A percentile compares a stretch with the other conserved stretches of the same genome.
Evolutionary conservation across 1,140 invertebrate species (phyloP).

Genomic region (Heliconius congener): DNA sequence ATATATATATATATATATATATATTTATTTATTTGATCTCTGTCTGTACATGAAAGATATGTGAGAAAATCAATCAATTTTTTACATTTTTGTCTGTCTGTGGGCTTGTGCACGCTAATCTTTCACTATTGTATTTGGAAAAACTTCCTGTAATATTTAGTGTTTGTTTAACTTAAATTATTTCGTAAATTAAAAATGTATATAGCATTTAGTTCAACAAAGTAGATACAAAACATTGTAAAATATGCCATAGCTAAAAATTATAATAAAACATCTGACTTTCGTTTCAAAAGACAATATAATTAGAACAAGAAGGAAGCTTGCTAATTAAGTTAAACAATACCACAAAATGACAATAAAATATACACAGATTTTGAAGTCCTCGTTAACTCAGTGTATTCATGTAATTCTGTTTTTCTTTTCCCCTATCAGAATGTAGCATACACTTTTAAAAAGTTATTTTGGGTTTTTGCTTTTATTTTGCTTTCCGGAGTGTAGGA

Average conservation of each 20-base stretch:
- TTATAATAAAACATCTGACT: neutral
- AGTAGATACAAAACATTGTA: neutral
- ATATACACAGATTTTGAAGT: neutral
- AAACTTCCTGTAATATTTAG: too few relatives aligned
- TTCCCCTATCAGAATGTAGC: conserved; percentile 7
- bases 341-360: conserved; percentile 10
- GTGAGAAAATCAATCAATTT: too few relatives aligned
- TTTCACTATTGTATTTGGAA: too few relatives aligned
- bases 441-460: conserved; percentile 16
- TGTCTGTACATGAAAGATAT: too few relatives aligned
- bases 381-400: conserved; percentile 6
- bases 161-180: too few relatives aligned
- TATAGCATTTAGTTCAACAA: too few relatives aligned
- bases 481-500: conserved; percentile 16
- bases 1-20: too few relatives aligned
- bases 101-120: too few relatives aligned
- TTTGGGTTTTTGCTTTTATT: conserved; percentile 18
- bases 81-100: too few relatives aligned
- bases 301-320: neutral
- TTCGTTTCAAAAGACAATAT: neutral
- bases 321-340: conserved; percentile 5
- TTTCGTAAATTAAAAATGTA: too few relatives aligned
- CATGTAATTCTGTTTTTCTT: neutral
- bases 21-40: too few relatives aligned
- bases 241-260: neutral